These are phyloP conservation scores for Bombus turneri DNA, from an alignment of 1,140 invertebrate genomes.

Conservation along the genomic window DNA sequence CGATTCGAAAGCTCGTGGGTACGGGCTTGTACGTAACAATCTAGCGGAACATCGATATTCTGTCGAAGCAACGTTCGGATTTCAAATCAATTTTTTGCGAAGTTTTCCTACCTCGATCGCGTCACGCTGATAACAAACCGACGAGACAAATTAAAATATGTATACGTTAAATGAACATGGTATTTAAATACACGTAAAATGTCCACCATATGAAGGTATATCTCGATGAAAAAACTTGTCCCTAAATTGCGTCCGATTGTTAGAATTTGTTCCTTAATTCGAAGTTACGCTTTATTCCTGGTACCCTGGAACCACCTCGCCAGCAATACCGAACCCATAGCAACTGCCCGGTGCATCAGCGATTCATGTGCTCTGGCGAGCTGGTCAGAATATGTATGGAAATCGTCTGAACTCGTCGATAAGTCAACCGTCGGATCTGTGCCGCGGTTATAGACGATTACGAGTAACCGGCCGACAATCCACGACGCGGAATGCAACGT, in stretches of 20 bases:
- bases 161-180: too few species aligned
- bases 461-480: background rate
- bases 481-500: background rate
- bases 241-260: background rate
- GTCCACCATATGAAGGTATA: too few species aligned
- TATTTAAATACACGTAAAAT: too few species aligned
- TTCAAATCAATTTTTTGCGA: too few species aligned
- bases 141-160: too few species aligned
- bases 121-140: too few species aligned
- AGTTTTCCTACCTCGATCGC: too few species aligned
- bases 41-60: too few species aligned
- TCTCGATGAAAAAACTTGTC: background rate
- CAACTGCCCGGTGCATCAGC: background rate
- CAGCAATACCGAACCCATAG: too few species aligned
- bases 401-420: slow-evolving; percentile 33
- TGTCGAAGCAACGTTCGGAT: too few species aligned
- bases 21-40: background rate
- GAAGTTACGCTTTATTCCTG: background rate
- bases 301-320: background rate
- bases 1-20: background rate
- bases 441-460: slow-evolving; percentile 38
- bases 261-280: background rate
- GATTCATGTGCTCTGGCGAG: background rate
- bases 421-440: slow-evolving; percentile 26
- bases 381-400: slow-evolving; percentile 12